phyloP scores from a whole-genome alignment of 2,888 invertebrate genomes.

The Zeuzera pyrina region DNA sequence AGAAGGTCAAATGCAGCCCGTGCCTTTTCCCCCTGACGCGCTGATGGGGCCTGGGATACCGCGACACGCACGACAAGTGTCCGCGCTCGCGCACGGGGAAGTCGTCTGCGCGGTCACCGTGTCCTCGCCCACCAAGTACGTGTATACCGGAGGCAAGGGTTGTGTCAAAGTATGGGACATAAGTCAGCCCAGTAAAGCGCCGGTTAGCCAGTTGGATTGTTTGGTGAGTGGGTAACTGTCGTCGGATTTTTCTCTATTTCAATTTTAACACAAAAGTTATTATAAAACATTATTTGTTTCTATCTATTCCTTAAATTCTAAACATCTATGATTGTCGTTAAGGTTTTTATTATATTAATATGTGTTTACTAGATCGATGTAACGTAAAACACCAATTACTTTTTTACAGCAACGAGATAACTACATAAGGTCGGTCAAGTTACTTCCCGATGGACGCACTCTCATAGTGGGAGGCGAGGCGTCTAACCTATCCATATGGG shows the following conservation, averaged over 20 bases:
- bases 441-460: constrained; percentile 93
- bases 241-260: too few species aligned
- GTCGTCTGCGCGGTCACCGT: constrained; percentile 97
- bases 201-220: constrained; percentile 94
- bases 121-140: constrained; percentile 92
- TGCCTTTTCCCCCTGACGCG: constrained; percentile 95
- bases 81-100: constrained; percentile 94
- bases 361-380: too few species aligned
- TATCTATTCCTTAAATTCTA: too few species aligned
- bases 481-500: constrained; percentile 95
- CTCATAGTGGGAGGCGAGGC: constrained; percentile 97
- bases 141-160: constrained; percentile 97
- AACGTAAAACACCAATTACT: too few species aligned
- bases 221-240: constrained; percentile 79
- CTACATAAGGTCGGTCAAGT: constrained; percentile 95
- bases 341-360: too few species aligned
- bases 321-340: too few species aligned
- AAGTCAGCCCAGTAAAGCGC: constrained; percentile 89
- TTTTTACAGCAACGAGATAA: constrained; percentile 87
- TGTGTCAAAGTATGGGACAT: constrained; percentile 99
- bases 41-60: constrained; percentile 95
- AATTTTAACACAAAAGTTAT: too few species aligned
- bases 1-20: constrained; percentile 91
- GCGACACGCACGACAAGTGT: constrained; percentile 91
- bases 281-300: too few species aligned